phyloP scores from a whole-genome alignment of 2,113 vertebrate species.

The Columba janthina region DNA sequence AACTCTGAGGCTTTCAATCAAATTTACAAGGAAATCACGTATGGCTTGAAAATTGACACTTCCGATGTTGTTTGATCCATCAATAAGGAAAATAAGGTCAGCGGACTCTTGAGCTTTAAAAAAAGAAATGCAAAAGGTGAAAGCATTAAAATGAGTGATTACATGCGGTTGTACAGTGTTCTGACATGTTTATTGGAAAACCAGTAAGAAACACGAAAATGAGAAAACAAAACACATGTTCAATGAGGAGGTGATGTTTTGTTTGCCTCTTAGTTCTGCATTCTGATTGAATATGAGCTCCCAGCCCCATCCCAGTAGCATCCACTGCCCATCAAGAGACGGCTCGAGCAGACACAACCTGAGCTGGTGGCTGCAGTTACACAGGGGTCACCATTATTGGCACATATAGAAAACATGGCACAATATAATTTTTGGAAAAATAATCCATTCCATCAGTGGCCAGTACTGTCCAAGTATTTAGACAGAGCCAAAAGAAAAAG shows the following conservation, averaged over 20 bases:
- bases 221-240: conserved; percentile 64
- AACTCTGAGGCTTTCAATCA: conserved; percentile 90
- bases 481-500: background rate
- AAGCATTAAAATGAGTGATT: conserved; percentile 88
- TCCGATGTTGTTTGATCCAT: conserved; percentile 98
- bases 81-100: conserved; percentile 99
- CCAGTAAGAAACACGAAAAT: conserved; percentile 83
- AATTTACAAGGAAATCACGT: conserved; percentile 90
- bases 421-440: background rate
- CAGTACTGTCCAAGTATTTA: background rate
- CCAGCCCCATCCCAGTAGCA: background rate
- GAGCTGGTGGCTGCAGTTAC: background rate
- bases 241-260: conserved; percentile 50
- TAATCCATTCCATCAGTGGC: background rate
- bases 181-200: conserved; percentile 83
- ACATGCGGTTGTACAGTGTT: conserved; percentile 80
- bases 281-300: conserved; percentile 87
- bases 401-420: background rate
- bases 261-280: conserved; percentile 86
- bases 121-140: conserved; percentile 92
- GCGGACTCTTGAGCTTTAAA: conserved; percentile 94
- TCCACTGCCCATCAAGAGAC: background rate
- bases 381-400: accelerated
- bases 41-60: conserved; percentile 88
- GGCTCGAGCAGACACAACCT: background rate